Base-by-base conservation (phyloP, 2,797 vertebrate species). In the Limnodromus scolopaceus region DNA sequence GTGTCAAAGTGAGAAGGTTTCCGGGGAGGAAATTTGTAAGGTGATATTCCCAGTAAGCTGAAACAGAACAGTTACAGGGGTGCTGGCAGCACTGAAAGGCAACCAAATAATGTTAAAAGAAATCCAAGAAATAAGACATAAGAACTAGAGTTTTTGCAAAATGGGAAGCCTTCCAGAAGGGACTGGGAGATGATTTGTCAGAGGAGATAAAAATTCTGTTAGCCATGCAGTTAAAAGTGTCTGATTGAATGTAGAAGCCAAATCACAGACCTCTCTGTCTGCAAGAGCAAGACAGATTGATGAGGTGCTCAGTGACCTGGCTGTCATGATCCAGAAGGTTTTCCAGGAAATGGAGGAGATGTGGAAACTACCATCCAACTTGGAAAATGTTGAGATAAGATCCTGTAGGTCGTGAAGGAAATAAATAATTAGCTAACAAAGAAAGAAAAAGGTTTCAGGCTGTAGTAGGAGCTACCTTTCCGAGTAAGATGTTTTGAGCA, bases 221-320 rank as follows among this genome's bases (percentile, higher is more conserved):
- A 51, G 10, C 39, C 11, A 16, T 19, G 3, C 28, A 60, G 23
- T 82, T 89, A 81, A 14, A 92, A 84, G 46, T 25, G 22, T 69
- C 39, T 76, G 24, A 16, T 19, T 20, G 51, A 57, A 84, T 24
- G 46, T 32, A 55, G 46, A 70, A 66, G 30, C 28, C 83, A 81
- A 92, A 81, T 84, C 30, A 24, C 23, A 88, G 54, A 71, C 25
- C 13, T 25, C 25, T 74, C 10, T 2, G 32, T 77, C 39, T 91
- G 20, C 39, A 60, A 49, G 25, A 85, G n/a, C 60, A 87, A 77
- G 84, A 66, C 43, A 82, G 77, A 93, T 74, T 87, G 70, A 94
- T 82, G 84, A 96, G 86, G 74, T 95, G 63, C 77, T 95, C 25
- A 13, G 30, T 93, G 75, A 93, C 60, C 74, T 71, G 55, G 45